Base-by-base conservation (phyloP, 2,797 vertebrate species). In the Siniperca obscura region DNA sequence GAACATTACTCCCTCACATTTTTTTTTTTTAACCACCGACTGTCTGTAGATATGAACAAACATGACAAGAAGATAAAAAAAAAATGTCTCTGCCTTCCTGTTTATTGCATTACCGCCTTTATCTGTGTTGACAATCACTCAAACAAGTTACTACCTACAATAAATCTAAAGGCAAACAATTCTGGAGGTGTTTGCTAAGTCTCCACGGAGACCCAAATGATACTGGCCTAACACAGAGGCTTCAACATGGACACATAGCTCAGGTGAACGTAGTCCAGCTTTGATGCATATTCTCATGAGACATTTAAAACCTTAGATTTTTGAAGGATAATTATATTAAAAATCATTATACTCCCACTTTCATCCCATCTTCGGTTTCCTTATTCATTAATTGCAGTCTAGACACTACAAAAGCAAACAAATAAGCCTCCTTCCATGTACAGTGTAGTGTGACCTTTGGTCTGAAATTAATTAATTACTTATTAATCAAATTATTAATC, bases 401-500 rank as follows among this genome's bases (percentile, higher is more conserved):
- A 11, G 55, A 25, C 2, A 17, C 7, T 25, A 2, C 11, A 14
- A 55, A 11, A 17, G 17, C 3, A 44, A 22, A 25, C 9, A 50
- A 40, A 76, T 2, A 50, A 21, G 27, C 19, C 16, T 21, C 16
- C 48, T 57, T 17, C 22, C 40, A 34, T 34, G 27, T 25, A 22
- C 38, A 22, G 14, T 8, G 42, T 22, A 3, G 34, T 60, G 22
- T 7, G 30, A 74, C 60, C 55, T 70, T 84, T 52, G 56, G 48
- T 48, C 48, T 6, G 57, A 59, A 11, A 75, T 27, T 27, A 27
- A 27, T 27, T 27, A 27, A 27, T 27, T 27, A 27, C 27, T 70
- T 7, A 81, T 80, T 48, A 38, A 65, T 70, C 59, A 56, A 53
- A 50, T 70, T 7, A 81, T 80, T 48, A 38, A 65, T 70, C 59